Evolutionary conservation across 1,140 invertebrate genomes (phyloP), one percentile per base, ranked within the genome.

Genomic region (Lineus longissimus): DNA sequence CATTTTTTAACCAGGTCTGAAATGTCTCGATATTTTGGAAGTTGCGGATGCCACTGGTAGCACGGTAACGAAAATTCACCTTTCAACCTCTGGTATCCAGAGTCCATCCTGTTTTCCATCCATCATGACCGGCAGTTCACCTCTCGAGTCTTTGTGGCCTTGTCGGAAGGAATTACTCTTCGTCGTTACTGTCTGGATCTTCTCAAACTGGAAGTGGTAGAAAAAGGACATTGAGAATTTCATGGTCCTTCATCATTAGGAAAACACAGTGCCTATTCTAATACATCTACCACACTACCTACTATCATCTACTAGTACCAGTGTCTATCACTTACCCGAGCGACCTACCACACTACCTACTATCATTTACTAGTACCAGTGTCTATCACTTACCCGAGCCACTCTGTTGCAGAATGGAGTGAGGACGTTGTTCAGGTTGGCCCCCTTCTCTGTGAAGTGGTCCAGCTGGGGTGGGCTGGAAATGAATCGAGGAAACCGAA

Each of bases 11-110:
- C n/a, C n/a, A n/a, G n/a, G n/a, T n/a, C n/a, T n/a, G n/a, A n/a
- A n/a, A n/a, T n/a, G n/a, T n/a, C n/a, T n/a, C n/a, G n/a, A n/a
- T n/a, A n/a, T n/a, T n/a, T n/a, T n/a, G n/a, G n/a, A n/a, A n/a
- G n/a, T n/a, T n/a, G n/a, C n/a, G n/a, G n/a, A n/a, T n/a, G n/a
- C n/a, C n/a, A n/a, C n/a, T n/a, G n/a, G n/a, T n/a, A 43, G 19
- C 19, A 13, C 40, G 40, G 19, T 43, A 43, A 43, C 19, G 11
- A 11, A 13, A 11, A 66, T 58, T 64, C 64, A 81, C 74, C 81
- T 77, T 72, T 88, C 86, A 15, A 87, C 68, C 67, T 88, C 87
- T 25, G 84, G 85, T n/a, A 86, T 82, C 83, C 86, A 86, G 17
- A 86, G 65, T 7, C 73, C 71, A 65, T 86, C 85, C n/a, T 72